These are phyloP conservation scores for Ochropleura leucogaster DNA, from an alignment of 2,888 invertebrate genomes.

Conservation along the genomic window DNA sequence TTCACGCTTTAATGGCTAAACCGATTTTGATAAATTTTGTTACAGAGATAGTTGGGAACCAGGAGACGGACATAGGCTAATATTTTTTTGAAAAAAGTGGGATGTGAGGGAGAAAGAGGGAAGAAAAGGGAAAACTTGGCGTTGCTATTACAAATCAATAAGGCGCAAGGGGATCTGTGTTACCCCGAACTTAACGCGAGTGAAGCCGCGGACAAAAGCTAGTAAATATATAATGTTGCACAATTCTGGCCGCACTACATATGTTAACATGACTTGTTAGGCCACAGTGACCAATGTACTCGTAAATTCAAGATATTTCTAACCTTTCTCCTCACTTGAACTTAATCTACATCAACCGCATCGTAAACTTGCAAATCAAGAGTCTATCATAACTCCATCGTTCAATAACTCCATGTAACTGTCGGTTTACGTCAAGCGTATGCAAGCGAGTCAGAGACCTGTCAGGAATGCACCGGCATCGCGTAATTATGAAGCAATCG, in stretches of 20 bases:
- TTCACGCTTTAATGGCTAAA: too few relatives aligned
- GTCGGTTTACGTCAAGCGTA: constrained; percentile 39
- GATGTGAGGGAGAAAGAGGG: too few relatives aligned
- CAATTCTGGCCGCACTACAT: too few relatives aligned
- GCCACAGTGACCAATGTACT: background rate
- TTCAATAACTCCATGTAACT: constrained; percentile 39
- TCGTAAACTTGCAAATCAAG: constrained; percentile 36
- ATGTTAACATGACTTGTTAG: background rate
- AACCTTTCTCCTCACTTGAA: constrained; percentile 19
- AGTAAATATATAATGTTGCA: background rate
- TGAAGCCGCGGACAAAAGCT: too few relatives aligned
- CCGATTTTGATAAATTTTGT: too few relatives aligned
- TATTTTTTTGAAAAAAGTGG: too few relatives aligned
- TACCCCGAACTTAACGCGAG: too few relatives aligned
- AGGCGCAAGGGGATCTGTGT: too few relatives aligned
- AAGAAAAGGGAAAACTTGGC: too few relatives aligned
- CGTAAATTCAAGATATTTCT: background rate
- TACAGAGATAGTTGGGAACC: too few relatives aligned
- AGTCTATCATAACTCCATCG: constrained; percentile 31
- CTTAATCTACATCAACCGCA: constrained; percentile 27
- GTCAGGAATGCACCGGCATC: constrained; percentile 45
- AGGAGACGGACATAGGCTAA: too few relatives aligned
- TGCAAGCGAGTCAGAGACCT: constrained; percentile 59
- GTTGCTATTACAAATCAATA: too few relatives aligned
- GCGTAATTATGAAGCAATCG: constrained; percentile 51